Evolutionary conservation across 2,888 invertebrate genomes (phyloP).

Genomic region (Amphipoea lucens): DNA sequence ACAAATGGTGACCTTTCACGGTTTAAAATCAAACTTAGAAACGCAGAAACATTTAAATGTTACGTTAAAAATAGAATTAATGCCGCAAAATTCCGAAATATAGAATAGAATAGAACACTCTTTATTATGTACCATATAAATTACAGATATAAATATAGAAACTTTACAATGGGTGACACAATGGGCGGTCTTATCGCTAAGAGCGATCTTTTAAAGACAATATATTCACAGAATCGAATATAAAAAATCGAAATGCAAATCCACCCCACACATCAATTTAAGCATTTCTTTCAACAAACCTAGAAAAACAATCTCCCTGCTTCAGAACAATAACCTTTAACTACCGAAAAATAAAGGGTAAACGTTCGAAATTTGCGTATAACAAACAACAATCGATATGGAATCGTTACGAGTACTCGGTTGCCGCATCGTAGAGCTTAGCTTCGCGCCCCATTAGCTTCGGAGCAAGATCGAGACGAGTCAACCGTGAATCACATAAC

Average conservation of each 20-base stretch:
- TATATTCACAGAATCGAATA: neutral
- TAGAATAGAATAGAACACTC: no score
- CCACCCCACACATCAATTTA: slow-evolving; percentile 5
- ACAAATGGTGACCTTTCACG: no score
- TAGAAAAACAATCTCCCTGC: slow-evolving; percentile 28
- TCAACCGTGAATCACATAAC: slow-evolving; percentile 51
- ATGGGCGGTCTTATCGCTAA: no score
- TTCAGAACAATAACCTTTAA: slow-evolving; percentile 6
- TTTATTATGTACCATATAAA: no score
- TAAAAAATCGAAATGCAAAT: slow-evolving; percentile 36
- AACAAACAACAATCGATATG: slow-evolving; percentile 47
- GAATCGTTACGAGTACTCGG: slow-evolving; percentile 56
- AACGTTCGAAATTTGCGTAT: slow-evolving; percentile 20
- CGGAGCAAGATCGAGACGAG: slow-evolving; percentile 47
- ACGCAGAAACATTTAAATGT: neutral
- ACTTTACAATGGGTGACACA: no score
- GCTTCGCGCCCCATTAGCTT: slow-evolving; percentile 56
- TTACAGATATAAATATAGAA: no score
- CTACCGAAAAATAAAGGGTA: slow-evolving; percentile 19
- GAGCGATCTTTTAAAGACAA: no score
- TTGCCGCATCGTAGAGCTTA: slow-evolving; percentile 55
- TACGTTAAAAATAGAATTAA: neutral
- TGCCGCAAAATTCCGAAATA: neutral
- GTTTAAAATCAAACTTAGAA: neutral
- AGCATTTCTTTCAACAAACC: slow-evolving; percentile 27